Percentiles rank a stretch among this genome's conserved stretches.
Evolutionary conservation across 2,888 invertebrate species (phyloP).

Genomic region (Macaria notata): DNA sequence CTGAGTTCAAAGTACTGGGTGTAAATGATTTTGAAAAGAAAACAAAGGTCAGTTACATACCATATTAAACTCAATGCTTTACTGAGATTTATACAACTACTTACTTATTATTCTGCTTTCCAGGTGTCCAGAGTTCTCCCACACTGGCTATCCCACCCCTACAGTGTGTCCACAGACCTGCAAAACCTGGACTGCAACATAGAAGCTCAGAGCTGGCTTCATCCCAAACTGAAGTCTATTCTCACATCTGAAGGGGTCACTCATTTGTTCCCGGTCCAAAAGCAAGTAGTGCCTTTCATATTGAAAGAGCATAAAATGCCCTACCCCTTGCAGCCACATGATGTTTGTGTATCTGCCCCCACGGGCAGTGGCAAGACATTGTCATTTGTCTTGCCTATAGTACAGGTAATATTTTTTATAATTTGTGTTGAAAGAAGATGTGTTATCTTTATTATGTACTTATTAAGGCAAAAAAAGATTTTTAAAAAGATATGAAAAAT

Average conservation of each 20-base stretch:
- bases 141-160: conserved; percentile 92
- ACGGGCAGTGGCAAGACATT: conserved; percentile 99
- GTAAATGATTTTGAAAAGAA: conserved; percentile 82
- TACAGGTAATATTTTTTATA: conserved; percentile 82
- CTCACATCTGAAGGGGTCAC: conserved; percentile 87
- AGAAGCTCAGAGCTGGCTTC: conserved; percentile 84
- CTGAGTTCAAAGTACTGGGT: conserved; percentile 86
- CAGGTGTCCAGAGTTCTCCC: conserved; percentile 91
- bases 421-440: not conserved
- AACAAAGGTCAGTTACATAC: conserved; percentile 61
- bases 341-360: conserved; percentile 97
- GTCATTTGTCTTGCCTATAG: conserved; percentile 95
- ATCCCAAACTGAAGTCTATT: conserved; percentile 82
- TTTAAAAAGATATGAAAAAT: too few relatives aligned
- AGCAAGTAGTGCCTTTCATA: conserved; percentile 89
- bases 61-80: not conserved
- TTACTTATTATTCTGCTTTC: too few relatives aligned
- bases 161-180: conserved; percentile 88
- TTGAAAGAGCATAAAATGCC: conserved; percentile 83
- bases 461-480: too few relatives aligned
- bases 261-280: conserved; percentile 93
- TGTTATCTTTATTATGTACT: too few relatives aligned
- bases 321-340: conserved; percentile 87
- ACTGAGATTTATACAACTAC: too few relatives aligned
- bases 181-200: conserved; percentile 78